Evolutionary conservation across 2,113 vertebrate species (phyloP).

Genomic region (Pedetes capensis): DNA sequence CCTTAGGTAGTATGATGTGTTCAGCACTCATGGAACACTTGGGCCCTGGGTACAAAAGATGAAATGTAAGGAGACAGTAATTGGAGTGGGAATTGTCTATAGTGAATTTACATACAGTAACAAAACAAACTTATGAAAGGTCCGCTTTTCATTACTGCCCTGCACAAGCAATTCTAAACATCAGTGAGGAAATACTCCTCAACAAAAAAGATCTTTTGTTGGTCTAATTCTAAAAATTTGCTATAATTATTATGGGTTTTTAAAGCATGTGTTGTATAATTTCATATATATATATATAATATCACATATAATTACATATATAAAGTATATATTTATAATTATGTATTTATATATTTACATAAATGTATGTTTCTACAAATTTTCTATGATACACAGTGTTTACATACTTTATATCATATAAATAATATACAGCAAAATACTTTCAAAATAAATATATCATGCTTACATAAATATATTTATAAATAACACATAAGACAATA

Average conservation of each 20-base stretch:
- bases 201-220: not conserved
- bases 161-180: not conserved
- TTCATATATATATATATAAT: not conserved
- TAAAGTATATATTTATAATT: not conserved
- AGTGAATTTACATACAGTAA: not conserved
- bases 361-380: not conserved
- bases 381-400: not conserved
- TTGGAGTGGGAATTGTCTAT: accelerated
- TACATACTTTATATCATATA: not conserved
- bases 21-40: not conserved
- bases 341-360: not conserved
- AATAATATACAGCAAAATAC: not conserved
- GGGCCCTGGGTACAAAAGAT: accelerated
- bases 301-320: not conserved
- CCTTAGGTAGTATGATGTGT: accelerated
- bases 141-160: too few relatives aligned
- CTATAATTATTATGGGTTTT: not conserved
- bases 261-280: not conserved
- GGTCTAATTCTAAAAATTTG: not conserved
- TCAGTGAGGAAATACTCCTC: not conserved
- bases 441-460: not conserved
- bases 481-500: not conserved
- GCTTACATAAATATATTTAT: not conserved
- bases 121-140: not conserved
- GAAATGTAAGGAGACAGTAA: not conserved